Evolutionary conservation across 2,888 invertebrate genomes (phyloP).

Genomic region (Xylocampa areola): DNA sequence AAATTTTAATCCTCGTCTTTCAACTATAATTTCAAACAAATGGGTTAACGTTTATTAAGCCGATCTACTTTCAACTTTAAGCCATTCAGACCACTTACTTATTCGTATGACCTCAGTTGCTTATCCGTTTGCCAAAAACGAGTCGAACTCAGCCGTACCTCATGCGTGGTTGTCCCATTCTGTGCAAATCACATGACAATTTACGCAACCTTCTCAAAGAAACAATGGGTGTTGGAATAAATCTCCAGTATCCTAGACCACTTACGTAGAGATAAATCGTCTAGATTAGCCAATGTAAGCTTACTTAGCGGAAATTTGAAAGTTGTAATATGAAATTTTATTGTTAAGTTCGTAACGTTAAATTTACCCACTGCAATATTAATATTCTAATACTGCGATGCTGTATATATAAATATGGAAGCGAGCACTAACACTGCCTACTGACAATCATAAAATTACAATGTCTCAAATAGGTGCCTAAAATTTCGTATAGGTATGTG

Average conservation of each 20-base stretch:
- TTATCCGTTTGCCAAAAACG: slow-evolving; percentile 40
- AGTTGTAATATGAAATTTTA: slow-evolving; percentile 22
- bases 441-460: too few relatives aligned
- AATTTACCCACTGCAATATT: too few relatives aligned
- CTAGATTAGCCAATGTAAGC: slow-evolving; percentile 41
- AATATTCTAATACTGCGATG: too few relatives aligned
- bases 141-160: slow-evolving; percentile 40
- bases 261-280: slow-evolving; percentile 44
- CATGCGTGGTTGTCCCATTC: slow-evolving; percentile 54
- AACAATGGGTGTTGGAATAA: slow-evolving; percentile 70
- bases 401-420: too few relatives aligned
- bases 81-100: slow-evolving; percentile 1
- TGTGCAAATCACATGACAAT: slow-evolving; percentile 60
- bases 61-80: slow-evolving; percentile 27
- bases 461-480: too few relatives aligned
- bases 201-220: slow-evolving; percentile 69
- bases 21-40: slow-evolving; percentile 8
- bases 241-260: slow-evolving; percentile 56
- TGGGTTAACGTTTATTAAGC: slow-evolving; percentile 6
- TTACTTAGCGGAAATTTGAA: slow-evolving; percentile 28
- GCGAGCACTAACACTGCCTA: too few relatives aligned
- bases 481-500: too few relatives aligned
- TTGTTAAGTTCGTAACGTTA: too few relatives aligned
- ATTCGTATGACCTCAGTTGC: slow-evolving; percentile 24
- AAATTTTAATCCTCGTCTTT: slow-evolving; percentile 3